phyloP scores from a whole-genome alignment of 2,888 invertebrate genomes.

The Drosophila nigritarsus region DNA sequence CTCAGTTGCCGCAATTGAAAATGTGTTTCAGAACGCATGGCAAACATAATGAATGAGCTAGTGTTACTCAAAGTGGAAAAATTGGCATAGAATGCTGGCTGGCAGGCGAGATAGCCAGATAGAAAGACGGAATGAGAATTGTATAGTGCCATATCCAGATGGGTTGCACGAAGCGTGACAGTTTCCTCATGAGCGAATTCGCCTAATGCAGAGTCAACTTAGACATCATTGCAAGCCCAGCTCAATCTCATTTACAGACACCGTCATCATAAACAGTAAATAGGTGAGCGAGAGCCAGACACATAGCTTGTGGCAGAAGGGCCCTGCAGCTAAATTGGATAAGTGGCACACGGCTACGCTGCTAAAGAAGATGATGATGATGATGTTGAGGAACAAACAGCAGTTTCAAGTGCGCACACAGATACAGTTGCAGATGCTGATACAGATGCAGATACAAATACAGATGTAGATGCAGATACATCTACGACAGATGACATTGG shows the following conservation, averaged over 20 bases:
- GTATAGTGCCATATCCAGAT: conserved; percentile 38
- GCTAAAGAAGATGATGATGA: not conserved
- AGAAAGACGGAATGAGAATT: not conserved
- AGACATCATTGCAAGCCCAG: conserved; percentile 17
- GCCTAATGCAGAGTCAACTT: conserved; percentile 32
- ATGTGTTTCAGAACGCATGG: conserved; percentile 33
- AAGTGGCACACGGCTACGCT: conserved; percentile 31
- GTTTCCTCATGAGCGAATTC: conserved; percentile 52
- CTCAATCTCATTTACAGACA: conserved; percentile 38
- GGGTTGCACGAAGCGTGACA: conserved; percentile 53
- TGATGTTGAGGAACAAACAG: not conserved
- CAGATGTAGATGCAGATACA: conserved; percentile 18
- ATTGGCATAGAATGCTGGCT: not conserved
- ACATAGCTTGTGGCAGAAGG: conserved; percentile 14
- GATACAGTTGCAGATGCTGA: not conserved
- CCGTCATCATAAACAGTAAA: conserved; percentile 25
- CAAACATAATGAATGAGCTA: conserved; percentile 45
- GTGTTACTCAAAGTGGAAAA: conserved; percentile 37
- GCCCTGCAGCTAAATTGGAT: conserved; percentile 14
- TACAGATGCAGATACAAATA: conserved; percentile 6
- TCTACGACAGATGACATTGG: conserved; percentile 74
- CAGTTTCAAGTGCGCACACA: conserved; percentile 40
- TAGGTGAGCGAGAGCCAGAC: conserved; percentile 3
- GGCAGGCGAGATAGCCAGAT: not conserved
- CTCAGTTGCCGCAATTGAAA: not conserved